Conservation (phyloP, 2,888 invertebrate genomes). For the Sacculina carcini region DNA sequence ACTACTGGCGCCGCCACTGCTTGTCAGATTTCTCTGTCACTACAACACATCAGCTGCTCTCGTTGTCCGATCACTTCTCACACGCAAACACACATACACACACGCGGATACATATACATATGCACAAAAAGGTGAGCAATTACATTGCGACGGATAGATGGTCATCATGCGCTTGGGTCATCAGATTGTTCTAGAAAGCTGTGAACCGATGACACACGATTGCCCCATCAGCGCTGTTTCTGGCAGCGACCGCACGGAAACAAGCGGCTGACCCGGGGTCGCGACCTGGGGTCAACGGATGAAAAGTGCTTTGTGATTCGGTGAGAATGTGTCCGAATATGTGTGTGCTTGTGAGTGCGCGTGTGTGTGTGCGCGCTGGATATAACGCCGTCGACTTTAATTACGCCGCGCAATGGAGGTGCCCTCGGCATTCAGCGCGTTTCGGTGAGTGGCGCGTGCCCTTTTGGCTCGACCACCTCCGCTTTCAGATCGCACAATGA, state of each 20-base stretch:
- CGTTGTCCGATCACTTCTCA: neutral
- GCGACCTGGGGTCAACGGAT: neutral
- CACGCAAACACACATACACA: neutral
- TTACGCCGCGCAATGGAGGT: neutral
- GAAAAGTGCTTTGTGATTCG: neutral
- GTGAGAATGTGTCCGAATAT: neutral
- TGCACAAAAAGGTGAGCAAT: neutral
- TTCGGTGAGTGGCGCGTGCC: too few species aligned
- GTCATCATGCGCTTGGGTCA: too few species aligned
- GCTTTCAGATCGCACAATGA: too few species aligned
- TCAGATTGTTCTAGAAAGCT: neutral
- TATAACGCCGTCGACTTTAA: too few species aligned
- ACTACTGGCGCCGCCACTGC: too few species aligned
- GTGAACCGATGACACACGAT: neutral
- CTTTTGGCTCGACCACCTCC: too few species aligned
- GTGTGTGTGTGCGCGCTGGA: constrained; percentile 3
- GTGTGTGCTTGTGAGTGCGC: neutral
- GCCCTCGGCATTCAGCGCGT: too few species aligned
- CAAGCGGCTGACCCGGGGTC: neutral
- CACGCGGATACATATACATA: neutral
- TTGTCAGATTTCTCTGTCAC: too few species aligned
- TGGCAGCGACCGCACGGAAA: neutral
- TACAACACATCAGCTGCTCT: too few species aligned
- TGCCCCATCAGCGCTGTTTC: neutral
- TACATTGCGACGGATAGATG: neutral